Evolutionary conservation across 2,888 invertebrate genomes (phyloP).

Genomic region (Prionchulus punctatus): DNA sequence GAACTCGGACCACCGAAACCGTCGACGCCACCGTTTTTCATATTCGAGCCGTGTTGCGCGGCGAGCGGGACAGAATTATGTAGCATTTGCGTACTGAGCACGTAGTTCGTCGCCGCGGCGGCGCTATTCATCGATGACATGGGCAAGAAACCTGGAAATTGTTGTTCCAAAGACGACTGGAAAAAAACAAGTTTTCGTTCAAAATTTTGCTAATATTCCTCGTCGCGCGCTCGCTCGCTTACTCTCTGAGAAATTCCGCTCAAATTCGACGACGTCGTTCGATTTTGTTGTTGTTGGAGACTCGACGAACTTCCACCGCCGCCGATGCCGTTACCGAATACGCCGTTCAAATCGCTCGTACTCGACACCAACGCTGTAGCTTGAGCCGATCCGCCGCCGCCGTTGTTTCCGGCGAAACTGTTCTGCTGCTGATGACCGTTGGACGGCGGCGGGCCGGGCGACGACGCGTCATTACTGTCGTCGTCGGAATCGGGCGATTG

Average conservation of each 20-base stretch:
- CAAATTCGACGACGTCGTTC: neutral
- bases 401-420: too few species aligned
- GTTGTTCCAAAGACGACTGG: neutral
- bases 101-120: neutral
- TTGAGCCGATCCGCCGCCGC: too few species aligned
- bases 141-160: neutral
- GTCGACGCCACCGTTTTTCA: neutral
- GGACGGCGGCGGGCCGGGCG: neutral
- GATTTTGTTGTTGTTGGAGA: neutral
- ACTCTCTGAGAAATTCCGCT: neutral
- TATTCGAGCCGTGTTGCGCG: neutral
- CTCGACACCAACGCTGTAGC: too few species aligned
- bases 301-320: neutral
- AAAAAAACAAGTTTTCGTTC: too few species aligned
- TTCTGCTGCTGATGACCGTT: too few species aligned
- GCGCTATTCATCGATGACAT: too few species aligned
- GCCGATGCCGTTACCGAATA: neutral
- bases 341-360: neutral
- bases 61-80: neutral
- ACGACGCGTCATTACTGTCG: slow-evolving; percentile 5
- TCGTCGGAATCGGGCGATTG: slow-evolving; percentile 10
- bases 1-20: neutral
- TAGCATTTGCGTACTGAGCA: neutral
- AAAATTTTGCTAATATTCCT: too few species aligned
- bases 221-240: neutral